Percentiles rank a stretch among this genome's conserved stretches.
These are phyloP conservation scores for Gouania willdenowi DNA, from an alignment of 2,797 vertebrate genomes.

Conservation along the genomic window DNA sequence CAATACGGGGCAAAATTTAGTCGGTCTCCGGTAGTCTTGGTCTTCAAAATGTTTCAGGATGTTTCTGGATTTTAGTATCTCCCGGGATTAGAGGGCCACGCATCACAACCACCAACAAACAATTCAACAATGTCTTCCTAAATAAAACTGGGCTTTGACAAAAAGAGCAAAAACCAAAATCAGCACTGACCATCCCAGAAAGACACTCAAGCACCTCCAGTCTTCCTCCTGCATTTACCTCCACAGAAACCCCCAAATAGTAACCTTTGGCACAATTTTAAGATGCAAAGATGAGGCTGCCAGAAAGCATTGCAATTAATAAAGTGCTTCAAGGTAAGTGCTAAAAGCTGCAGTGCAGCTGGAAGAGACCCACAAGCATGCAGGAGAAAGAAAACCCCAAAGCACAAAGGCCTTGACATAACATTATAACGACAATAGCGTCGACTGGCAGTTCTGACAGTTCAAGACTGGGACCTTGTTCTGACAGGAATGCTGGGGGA, in stretches of 20 bases:
- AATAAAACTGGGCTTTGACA: no score
- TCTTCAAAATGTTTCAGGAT: no score
- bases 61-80: no score
- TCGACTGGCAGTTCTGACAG: constrained; percentile 53
- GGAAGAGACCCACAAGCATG: constrained; percentile 40
- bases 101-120: no score
- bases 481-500: constrained; percentile 55
- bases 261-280: constrained; percentile 70
- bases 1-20: no score
- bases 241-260: no score
- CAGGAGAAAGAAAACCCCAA: constrained; percentile 18
- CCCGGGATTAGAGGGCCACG: no score
- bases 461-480: constrained; percentile 51
- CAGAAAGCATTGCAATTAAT: constrained; percentile 32
- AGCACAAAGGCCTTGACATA: constrained; percentile 23
- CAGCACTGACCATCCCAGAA: constrained; percentile 3
- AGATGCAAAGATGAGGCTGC: constrained; percentile 32
- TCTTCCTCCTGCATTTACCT: constrained; percentile 3
- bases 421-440: constrained; percentile 44
- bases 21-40: no score
- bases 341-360: constrained; percentile 29
- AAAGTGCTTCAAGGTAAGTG: constrained; percentile 25
- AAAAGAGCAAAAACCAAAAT: constrained; percentile 9
- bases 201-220: constrained; percentile 18
- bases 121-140: no score